phyloP scores from a whole-genome alignment of 1,140 invertebrate species.

The Antheraea pernyi region DNA sequence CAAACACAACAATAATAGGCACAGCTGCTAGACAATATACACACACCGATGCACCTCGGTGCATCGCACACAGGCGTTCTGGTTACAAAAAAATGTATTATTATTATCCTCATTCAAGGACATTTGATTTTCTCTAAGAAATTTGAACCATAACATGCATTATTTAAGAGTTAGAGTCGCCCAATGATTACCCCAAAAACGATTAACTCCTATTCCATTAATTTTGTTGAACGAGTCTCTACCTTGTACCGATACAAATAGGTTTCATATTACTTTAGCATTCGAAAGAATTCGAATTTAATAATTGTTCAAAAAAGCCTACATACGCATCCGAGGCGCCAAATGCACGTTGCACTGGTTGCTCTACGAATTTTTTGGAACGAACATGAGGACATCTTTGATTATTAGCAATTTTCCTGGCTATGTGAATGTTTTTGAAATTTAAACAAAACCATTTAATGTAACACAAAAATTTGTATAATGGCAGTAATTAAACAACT shows the following conservation, averaged over 20 bases:
- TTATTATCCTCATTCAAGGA: slow-evolving; percentile 71
- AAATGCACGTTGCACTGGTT: slow-evolving; percentile 68
- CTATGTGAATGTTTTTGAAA: not conserved
- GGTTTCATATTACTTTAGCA: not conserved
- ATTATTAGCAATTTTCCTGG: not conserved
- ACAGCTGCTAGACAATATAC: slow-evolving; percentile 69
- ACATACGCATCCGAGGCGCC: slow-evolving; percentile 64
- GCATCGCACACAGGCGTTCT: slow-evolving; percentile 72
- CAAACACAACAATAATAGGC: slow-evolving; percentile 58
- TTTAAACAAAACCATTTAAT: not conserved
- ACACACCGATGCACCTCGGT: slow-evolving; percentile 59
- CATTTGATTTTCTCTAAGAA: slow-evolving; percentile 30
- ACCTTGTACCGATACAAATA: not conserved
- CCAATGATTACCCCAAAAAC: slow-evolving; percentile 28
- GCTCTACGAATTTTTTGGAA: slow-evolving; percentile 44
- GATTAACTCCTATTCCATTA: slow-evolving; percentile 69
- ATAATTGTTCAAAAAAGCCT: slow-evolving; percentile 62
- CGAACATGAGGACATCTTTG: slow-evolving; percentile 2
- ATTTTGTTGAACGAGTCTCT: not conserved
- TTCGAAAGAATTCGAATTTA: slow-evolving; percentile 60
- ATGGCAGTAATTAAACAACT: no score
- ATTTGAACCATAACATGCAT: slow-evolving; percentile 24
- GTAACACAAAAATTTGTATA: not conserved
- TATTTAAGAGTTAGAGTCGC: slow-evolving; percentile 18
- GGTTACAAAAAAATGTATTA: slow-evolving; percentile 71